These are phyloP conservation scores for Omphaloscelis lunosa DNA, from an alignment of 2,888 invertebrate species.

Conservation along the genomic window DNA sequence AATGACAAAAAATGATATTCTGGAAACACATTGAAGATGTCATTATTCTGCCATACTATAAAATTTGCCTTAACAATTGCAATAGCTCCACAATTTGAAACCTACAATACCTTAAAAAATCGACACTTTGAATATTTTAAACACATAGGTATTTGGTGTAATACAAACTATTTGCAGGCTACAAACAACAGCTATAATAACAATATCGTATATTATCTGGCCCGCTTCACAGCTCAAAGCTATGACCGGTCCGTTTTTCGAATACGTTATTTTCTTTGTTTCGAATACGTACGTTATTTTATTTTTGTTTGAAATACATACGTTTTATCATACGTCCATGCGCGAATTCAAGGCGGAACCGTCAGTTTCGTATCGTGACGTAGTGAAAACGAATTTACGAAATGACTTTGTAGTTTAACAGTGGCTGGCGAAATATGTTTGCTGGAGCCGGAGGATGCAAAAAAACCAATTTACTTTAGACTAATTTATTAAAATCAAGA, in stretches of 20 bases:
- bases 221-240: constrained; percentile 19
- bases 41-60: not conserved
- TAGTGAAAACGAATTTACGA: constrained; percentile 40
- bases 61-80: not conserved
- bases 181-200: constrained; percentile 25
- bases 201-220: constrained; percentile 34
- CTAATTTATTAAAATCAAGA: too few species aligned
- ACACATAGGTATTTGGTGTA: not conserved
- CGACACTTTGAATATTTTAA: not conserved
- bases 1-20: not conserved
- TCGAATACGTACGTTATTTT: constrained; percentile 39
- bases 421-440: too few species aligned
- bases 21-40: not conserved
- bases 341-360: constrained; percentile 23
- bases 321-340: constrained; percentile 41
- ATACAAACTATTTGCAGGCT: constrained; percentile 18
- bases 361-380: constrained; percentile 30
- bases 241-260: constrained; percentile 36
- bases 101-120: too few species aligned
- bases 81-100: not conserved
- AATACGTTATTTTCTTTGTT: constrained; percentile 58
- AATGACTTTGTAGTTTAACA: constrained; percentile 45
- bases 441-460: too few species aligned
- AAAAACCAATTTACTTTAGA: too few species aligned
- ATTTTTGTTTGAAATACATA: constrained; percentile 47